Evolutionary conservation across 1,140 invertebrate genomes (phyloP).

Genomic region (Hyles vespertilio): DNA sequence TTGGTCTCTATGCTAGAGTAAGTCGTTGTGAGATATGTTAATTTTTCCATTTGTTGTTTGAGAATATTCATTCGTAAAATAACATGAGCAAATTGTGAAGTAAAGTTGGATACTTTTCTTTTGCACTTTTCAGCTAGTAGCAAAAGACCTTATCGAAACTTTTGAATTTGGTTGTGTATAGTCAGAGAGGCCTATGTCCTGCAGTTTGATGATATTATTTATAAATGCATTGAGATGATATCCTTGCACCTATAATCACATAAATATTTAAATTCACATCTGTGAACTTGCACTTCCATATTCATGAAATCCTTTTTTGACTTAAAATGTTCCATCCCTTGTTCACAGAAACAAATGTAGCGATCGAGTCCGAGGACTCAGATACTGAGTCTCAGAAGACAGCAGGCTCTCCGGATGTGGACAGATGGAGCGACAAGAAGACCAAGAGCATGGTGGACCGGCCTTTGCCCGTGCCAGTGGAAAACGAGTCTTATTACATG

Average conservation of each 20-base stretch:
- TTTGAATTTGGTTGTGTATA: too few relatives aligned
- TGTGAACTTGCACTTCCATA: neutral
- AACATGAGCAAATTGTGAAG: too few relatives aligned
- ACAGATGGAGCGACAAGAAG: slow-evolving; percentile 38
- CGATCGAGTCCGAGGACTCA: slow-evolving; percentile 39
- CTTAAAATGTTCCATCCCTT: neutral
- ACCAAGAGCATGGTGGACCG: slow-evolving; percentile 49
- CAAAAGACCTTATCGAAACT: too few relatives aligned
- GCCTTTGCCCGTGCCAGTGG: slow-evolving; percentile 68
- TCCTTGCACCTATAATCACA: too few relatives aligned
- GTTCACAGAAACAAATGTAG: slow-evolving; percentile 51
- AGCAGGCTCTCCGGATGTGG: slow-evolving; percentile 24
- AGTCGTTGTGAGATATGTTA: neutral
- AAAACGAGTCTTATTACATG: slow-evolving; percentile 70
- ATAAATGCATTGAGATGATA: neutral
- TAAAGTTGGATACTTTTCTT: too few relatives aligned
- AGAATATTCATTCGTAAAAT: too few relatives aligned
- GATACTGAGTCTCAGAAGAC: slow-evolving; percentile 20
- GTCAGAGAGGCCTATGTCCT: too few relatives aligned
- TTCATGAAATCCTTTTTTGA: too few relatives aligned
- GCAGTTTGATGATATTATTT: too few relatives aligned
- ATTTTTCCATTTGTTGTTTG: too few relatives aligned
- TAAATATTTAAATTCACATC: neutral
- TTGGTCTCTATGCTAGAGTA: too few relatives aligned
- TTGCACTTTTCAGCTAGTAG: too few relatives aligned